A percentile compares a stretch with the other conserved stretches of the same genome.
These are phyloP conservation scores for Nibea albiflora DNA, from an alignment of 2,113 vertebrate genomes.

Conservation along the genomic window DNA sequence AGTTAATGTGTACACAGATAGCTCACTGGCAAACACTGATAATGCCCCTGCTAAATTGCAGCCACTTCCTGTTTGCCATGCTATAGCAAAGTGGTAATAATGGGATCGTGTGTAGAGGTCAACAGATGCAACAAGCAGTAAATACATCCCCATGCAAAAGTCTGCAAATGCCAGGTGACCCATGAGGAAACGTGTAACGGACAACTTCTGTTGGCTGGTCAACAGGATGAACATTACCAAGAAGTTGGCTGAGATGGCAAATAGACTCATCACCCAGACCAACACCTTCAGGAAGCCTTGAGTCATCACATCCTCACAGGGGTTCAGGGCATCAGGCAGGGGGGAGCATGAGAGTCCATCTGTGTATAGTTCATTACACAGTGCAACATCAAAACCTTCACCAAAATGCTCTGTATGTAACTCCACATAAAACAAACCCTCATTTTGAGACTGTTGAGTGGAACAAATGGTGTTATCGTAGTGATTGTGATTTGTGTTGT, in stretches of 20 bases:
- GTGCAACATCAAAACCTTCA: constrained; percentile 85
- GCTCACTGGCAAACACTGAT: constrained; percentile 90
- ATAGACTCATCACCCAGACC: constrained; percentile 91
- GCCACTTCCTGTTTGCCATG: constrained; percentile 92
- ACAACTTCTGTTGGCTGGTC: constrained; percentile 90
- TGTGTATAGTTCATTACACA: constrained; percentile 76
- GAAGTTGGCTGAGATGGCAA: constrained; percentile 89
- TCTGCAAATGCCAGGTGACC: constrained; percentile 94
- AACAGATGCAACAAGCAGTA: constrained; percentile 90
- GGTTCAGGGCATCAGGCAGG: constrained; percentile 91
- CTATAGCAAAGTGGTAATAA: constrained; percentile 91
- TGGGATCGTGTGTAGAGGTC: constrained; percentile 89
- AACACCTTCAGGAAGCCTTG: constrained; percentile 86
- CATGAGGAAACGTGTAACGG: constrained; percentile 91
- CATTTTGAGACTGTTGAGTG: not conserved
- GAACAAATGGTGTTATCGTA: constrained; percentile 8
- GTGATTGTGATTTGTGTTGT: not conserved
- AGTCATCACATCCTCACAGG: constrained; percentile 94
- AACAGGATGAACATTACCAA: constrained; percentile 90
- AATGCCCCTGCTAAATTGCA: constrained; percentile 90
- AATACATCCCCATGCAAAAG: constrained; percentile 91
- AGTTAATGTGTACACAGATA: constrained; percentile 90
- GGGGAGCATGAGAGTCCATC: constrained; percentile 86
- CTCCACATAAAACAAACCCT: constrained; percentile 47
- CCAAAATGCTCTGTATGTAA: constrained; percentile 64